phyloP scores from a whole-genome alignment of 2,113 vertebrate genomes.

The Corynorhinus townsendii region DNA sequence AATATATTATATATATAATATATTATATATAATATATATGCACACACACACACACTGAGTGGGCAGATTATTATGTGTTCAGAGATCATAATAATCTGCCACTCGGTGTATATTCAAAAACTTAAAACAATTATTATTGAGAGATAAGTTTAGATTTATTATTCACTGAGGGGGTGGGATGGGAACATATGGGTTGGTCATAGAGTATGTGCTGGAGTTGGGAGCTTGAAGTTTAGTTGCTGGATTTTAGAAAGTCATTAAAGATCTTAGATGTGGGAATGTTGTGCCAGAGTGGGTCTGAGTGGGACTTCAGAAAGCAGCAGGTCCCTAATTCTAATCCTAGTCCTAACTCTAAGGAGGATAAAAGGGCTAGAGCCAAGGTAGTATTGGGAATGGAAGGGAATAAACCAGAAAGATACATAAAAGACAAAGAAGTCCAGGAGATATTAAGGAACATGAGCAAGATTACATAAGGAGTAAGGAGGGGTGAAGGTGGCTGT shows the following conservation, averaged over 20 bases:
- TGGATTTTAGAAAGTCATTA: neutral
- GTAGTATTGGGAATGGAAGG: neutral
- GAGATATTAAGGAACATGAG: neutral
- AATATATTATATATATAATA: no score
- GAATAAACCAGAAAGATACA: neutral
- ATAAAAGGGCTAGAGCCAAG: neutral
- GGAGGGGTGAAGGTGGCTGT: neutral
- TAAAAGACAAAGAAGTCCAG: neutral
- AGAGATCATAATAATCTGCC: no score
- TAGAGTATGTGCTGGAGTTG: neutral
- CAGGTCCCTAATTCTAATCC: neutral
- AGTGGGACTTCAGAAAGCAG: neutral
- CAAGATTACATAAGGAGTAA: neutral
- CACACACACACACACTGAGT: no score
- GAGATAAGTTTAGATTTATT: neutral
- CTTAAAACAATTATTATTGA: neutral
- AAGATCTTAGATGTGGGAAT: neutral
- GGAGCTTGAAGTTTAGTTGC: neutral
- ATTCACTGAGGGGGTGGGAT: neutral
- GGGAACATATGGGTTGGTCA: neutral
- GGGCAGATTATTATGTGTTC: no score
- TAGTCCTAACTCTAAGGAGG: neutral
- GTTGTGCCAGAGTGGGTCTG: neutral
- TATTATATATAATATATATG: no score
- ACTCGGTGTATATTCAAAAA: neutral